Conservation (phyloP, 2,797 vertebrate species). For the Anabas testudineus region DNA sequence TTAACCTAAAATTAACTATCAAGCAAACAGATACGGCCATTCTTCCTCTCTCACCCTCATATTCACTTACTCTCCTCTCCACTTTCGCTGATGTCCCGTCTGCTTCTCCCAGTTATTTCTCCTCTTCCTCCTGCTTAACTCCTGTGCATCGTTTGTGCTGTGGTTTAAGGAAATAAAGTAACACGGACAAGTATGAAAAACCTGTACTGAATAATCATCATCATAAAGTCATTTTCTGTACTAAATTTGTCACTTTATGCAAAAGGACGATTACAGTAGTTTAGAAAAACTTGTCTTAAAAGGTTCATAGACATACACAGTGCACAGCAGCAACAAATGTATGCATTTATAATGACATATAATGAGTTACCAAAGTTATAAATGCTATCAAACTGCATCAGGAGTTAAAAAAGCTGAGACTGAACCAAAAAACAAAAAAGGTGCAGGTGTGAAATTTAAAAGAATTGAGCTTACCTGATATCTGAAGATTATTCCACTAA, state of each 20-base stretch:
- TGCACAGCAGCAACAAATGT: too few relatives aligned
- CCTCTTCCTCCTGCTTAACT: conserved; percentile 36
- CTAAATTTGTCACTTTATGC: conserved; percentile 15
- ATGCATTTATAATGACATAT: too few relatives aligned
- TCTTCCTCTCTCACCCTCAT: conserved; percentile 52
- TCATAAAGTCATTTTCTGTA: conserved; percentile 33
- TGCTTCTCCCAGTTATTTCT: conserved; percentile 39
- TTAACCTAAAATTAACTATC: conserved; percentile 76
- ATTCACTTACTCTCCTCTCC: conserved; percentile 51
- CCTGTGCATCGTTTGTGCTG: conserved; percentile 24
- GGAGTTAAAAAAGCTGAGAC: too few relatives aligned
- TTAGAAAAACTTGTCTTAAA: too few relatives aligned
- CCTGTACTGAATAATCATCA: too few relatives aligned
- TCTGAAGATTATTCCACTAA: too few relatives aligned
- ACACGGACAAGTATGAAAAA: background rate
- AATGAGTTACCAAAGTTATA: too few relatives aligned
- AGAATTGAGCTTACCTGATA: too few relatives aligned
- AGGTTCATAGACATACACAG: too few relatives aligned
- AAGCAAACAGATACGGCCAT: conserved; percentile 52
- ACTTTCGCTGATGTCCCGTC: conserved; percentile 37
- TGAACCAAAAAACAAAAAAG: too few relatives aligned
- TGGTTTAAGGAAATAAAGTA: conserved; percentile 31
- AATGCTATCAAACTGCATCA: too few relatives aligned
- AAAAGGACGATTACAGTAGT: conserved; percentile 9
- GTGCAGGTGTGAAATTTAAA: too few relatives aligned